Evolutionary conservation across 2,113 vertebrate species (phyloP).

Genomic region (Eulemur rufifrons): DNA sequence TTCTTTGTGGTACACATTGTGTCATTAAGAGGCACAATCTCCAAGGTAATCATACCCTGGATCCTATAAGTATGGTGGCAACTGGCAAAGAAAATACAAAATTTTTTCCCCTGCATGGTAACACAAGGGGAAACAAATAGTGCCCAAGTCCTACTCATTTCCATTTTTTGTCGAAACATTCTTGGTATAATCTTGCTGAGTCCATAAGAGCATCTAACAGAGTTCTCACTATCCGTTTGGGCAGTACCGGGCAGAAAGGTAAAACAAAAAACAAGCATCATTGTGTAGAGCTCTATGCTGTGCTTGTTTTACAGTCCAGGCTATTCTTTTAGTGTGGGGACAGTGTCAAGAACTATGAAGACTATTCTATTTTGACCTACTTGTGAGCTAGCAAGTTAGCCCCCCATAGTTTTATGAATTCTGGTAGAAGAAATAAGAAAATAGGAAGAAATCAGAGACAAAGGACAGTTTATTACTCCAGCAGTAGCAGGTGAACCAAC

Average conservation of each 20-base stretch:
- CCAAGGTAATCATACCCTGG: conserved; percentile 21
- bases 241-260: not conserved
- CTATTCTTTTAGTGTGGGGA: not conserved
- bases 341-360: not conserved
- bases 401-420: not conserved
- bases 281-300: fast-evolving
- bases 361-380: not conserved
- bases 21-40: not conserved
- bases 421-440: conserved; percentile 1
- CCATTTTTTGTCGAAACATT: conserved; percentile 28
- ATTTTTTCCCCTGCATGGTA: conserved; percentile 10
- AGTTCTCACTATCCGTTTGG: not conserved
- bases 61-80: not conserved
- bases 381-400: not conserved
- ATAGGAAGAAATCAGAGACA: not conserved
- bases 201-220: not conserved
- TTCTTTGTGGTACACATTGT: conserved; percentile 39
- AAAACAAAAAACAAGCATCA: not conserved
- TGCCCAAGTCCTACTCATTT: conserved; percentile 19
- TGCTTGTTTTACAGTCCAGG: not conserved
- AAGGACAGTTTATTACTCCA: not conserved
- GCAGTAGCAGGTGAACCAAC: not conserved
- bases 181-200: not conserved
- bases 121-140: conserved; percentile 14
- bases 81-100: conserved; percentile 52